phyloP scores from a whole-genome alignment of 2,113 vertebrate genomes.

The Pseudorectes ferrugineus region DNA sequence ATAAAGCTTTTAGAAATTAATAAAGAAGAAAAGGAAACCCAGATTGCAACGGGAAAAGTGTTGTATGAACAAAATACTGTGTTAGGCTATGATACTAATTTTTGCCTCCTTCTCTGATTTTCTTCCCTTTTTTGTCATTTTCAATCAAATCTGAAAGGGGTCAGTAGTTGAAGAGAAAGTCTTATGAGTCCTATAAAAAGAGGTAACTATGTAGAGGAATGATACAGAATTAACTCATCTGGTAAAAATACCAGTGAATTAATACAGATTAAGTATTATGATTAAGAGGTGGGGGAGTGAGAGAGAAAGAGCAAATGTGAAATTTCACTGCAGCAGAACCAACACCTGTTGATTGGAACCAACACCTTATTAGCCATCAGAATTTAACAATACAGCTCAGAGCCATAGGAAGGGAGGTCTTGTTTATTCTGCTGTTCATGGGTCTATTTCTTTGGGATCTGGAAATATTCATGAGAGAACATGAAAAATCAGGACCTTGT shows the following conservation, averaged over 20 bases:
- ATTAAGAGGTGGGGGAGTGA: background rate
- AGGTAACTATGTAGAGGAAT: background rate
- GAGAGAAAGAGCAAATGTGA: background rate
- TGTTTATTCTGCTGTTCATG: background rate
- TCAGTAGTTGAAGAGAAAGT: background rate
- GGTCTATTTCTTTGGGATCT: background rate
- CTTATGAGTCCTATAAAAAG: background rate
- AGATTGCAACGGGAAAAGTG: background rate
- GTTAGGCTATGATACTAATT: background rate
- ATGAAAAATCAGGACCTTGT: background rate
- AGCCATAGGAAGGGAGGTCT: background rate
- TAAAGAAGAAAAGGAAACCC: background rate
- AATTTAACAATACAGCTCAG: background rate
- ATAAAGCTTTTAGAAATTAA: background rate
- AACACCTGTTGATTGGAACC: background rate
- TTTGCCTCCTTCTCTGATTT: background rate
- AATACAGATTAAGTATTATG: background rate
- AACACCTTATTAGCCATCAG: background rate
- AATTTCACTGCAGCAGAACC: background rate
- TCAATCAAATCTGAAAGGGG: background rate
- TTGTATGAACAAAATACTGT: background rate
- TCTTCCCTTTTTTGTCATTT: background rate
- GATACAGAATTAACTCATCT: background rate
- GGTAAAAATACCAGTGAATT: background rate
- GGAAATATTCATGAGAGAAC: background rate